A percentile compares a stretch with the other conserved stretches of the same genome.
Conservation (phyloP, 2,113 vertebrate species). For the Chaetodon trifascialis region DNA sequence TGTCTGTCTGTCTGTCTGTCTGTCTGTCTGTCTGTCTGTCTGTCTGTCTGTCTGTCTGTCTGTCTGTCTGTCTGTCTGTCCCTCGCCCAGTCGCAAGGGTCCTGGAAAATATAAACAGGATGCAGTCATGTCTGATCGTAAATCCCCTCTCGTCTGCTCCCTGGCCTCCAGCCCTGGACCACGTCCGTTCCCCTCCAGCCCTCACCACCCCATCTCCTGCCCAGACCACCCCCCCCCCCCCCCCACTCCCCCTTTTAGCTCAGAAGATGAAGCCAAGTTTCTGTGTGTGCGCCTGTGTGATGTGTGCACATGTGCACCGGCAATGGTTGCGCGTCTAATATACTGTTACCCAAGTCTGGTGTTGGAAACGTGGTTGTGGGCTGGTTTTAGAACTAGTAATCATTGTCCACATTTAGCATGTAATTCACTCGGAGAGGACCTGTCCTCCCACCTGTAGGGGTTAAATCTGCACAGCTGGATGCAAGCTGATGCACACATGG, state of each 20-base stretch:
- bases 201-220: slow-evolving; percentile 41
- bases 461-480: slow-evolving; percentile 59
- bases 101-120: slow-evolving; percentile 86
- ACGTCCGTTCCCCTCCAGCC: slow-evolving; percentile 63
- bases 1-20: background rate
- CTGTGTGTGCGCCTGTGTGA: slow-evolving; percentile 46
- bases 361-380: slow-evolving; percentile 55
- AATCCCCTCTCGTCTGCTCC: slow-evolving; percentile 78
- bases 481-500: slow-evolving; percentile 37
- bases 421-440: slow-evolving; percentile 40
- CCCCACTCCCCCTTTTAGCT: slow-evolving; percentile 12
- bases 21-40: slow-evolving; percentile 1
- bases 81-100: slow-evolving; percentile 48
- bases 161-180: slow-evolving; percentile 69
- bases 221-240: slow-evolving; percentile 5
- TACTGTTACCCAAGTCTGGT: slow-evolving; percentile 33
- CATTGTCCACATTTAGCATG: slow-evolving; percentile 51
- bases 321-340: slow-evolving; percentile 36
- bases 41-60: slow-evolving; percentile 9
- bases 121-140: slow-evolving; percentile 84
- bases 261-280: slow-evolving; percentile 60
- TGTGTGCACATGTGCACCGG: slow-evolving; percentile 48
- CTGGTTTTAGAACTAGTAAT: slow-evolving; percentile 61
- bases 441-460: slow-evolving; percentile 58
- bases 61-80: slow-evolving; percentile 31